Percentiles rank a stretch among this genome's conserved stretches.
phyloP scores from a whole-genome alignment of 2,888 invertebrate species.

The Dynastes grantii region DNA sequence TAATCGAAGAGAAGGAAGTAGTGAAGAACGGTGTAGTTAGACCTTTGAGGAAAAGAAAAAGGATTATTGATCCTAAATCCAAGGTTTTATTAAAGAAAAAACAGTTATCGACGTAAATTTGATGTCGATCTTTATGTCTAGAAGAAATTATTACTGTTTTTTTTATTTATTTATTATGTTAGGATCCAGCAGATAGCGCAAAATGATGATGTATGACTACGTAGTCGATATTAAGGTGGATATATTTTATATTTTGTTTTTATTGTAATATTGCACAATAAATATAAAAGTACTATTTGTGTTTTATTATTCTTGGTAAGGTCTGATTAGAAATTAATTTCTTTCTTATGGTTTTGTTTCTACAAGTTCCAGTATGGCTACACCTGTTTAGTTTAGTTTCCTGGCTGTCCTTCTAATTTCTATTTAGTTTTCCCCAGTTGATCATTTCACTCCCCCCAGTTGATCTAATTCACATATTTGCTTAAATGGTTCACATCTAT shows the following conservation, averaged over 20 bases:
- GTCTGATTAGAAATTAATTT: not conserved
- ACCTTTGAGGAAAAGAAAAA: constrained; percentile 62
- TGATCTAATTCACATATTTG: no score
- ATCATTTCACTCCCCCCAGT: no score
- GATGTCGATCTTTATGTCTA: constrained; percentile 23
- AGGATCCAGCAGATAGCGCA: not conserved
- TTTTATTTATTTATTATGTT: constrained; percentile 36
- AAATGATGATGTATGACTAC: not conserved
- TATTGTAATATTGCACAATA: constrained; percentile 38
- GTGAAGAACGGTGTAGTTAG: constrained; percentile 53
- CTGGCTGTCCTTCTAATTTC: no score
- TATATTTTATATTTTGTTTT: constrained; percentile 37
- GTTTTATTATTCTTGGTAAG: not conserved
- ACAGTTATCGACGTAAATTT: constrained; percentile 53
- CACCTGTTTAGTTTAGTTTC: no score
- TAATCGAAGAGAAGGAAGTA: constrained; percentile 44
- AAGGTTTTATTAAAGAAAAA: constrained; percentile 60
- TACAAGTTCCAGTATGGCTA: no score
- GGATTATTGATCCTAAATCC: constrained; percentile 58
- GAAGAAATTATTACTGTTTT: constrained; percentile 41
- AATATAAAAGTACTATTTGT: constrained; percentile 20
- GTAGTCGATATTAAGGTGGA: not conserved
- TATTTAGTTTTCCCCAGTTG: no score
- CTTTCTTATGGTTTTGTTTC: no score
- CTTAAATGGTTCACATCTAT: no score